phyloP scores from a whole-genome alignment of 2,113 vertebrate genomes.

The Rhynchomys soricoides region DNA sequence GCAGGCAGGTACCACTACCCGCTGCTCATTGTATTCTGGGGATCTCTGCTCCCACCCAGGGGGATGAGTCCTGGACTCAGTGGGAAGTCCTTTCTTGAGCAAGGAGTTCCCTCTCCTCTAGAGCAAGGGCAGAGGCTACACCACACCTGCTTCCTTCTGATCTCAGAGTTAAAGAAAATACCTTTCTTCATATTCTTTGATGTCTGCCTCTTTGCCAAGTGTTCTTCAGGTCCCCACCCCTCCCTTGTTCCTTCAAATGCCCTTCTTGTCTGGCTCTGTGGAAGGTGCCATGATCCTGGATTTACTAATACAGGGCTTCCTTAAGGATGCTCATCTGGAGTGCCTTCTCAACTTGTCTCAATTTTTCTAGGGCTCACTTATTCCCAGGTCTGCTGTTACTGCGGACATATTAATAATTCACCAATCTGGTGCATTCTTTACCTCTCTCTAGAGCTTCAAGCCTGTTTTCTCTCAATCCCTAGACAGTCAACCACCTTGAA shows the following conservation, averaged over 20 bases:
- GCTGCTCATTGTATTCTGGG: background rate
- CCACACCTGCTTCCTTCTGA: background rate
- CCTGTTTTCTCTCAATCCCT: background rate
- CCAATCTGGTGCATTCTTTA: background rate
- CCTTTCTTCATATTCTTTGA: background rate
- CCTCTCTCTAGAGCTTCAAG: background rate
- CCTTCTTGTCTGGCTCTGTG: background rate
- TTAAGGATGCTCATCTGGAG: background rate
- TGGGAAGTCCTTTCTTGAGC: background rate
- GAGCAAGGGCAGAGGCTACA: background rate
- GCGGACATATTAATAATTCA: background rate
- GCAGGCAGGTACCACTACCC: background rate
- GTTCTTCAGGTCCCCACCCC: background rate
- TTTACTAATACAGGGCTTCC: background rate
- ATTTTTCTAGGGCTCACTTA: background rate
- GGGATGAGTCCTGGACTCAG: background rate
- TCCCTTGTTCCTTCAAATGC: fast-evolving
- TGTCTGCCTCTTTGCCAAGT: background rate
- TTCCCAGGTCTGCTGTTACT: background rate
- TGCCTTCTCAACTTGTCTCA: background rate
- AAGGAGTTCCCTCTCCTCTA: background rate
- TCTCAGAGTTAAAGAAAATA: background rate
- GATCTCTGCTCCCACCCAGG: background rate
- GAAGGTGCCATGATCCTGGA: background rate
- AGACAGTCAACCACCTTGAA: background rate